Percentiles rank a stretch among this genome's conserved stretches.
These are phyloP conservation scores for Arenicola marina DNA, from an alignment of 2,888 invertebrate genomes.

Conservation along the genomic window DNA sequence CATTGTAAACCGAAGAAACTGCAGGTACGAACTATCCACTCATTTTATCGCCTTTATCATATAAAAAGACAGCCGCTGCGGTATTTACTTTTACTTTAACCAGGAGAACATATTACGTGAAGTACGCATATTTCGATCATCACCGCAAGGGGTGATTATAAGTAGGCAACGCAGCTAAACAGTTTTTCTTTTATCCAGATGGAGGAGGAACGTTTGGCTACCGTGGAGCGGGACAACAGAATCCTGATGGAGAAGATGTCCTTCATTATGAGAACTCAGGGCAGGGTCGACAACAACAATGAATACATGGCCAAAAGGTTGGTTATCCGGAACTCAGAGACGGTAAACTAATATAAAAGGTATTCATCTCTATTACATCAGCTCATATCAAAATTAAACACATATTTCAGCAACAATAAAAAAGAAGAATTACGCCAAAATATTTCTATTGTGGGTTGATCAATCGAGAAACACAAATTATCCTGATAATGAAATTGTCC, in stretches of 20 bases:
- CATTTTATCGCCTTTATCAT: no score
- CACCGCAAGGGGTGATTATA: no score
- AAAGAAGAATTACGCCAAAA: no score
- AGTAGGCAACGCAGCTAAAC: no score
- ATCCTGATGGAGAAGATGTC: slow-evolving; percentile 55
- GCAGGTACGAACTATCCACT: no score
- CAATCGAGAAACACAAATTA: no score
- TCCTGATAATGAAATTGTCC: neutral
- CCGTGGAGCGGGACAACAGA: slow-evolving; percentile 50
- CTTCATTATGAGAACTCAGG: slow-evolving; percentile 45
- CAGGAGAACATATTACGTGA: no score
- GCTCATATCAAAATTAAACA: neutral
- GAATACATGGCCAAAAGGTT: slow-evolving; percentile 47
- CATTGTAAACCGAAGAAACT: slow-evolving; percentile 58
- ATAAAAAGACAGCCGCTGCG: no score
- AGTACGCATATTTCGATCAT: no score
- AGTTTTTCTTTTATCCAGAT: slow-evolving; percentile 31
- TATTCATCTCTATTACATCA: neutral
- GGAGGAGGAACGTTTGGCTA: slow-evolving; percentile 47
- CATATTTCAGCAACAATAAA: no score
- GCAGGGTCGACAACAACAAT: slow-evolving; percentile 44
- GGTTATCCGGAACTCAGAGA: neutral
- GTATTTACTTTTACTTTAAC: no score
- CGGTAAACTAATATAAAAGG: neutral
- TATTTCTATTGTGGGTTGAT: no score